Evolutionary conservation across 1,140 invertebrate species (phyloP), one percentile per base, ranked within the genome.

Genomic region (Pteromalus puparum): DNA sequence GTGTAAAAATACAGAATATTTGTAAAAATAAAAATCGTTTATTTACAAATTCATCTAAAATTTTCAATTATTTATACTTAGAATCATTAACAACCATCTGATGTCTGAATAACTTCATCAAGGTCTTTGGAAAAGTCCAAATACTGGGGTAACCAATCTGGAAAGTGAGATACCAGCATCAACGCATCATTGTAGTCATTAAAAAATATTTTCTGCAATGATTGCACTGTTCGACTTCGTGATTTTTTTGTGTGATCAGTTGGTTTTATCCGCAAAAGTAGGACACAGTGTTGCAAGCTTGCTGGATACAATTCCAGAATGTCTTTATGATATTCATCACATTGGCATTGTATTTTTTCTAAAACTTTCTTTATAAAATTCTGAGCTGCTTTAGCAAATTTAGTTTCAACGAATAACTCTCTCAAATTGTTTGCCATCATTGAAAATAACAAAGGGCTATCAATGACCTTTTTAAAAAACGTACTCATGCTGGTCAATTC

Each of bases 241-340:
- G 91, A 89, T 75, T 89, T 88, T 7, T 28, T 3, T 3, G 90
- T 88, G 53, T 91, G 91, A 65, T 90, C 68, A 6, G 30, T 15
- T 21, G 89, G 89, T 7, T 90, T 85, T 65, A 92, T 92, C 82
- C 83, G 88, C 67, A 93, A 84, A 67, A 93, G 85, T 74, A 90
- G 82, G 18, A 92, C 83, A 81, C 87, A 90, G 13, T 86, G 78
- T 70, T 90, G 91, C 18, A 92, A 79, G 48, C 87, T 85, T 7
- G 83, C 75, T 18, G 92, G 91, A 87, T 93, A 93, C 48, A 93
- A 87, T 80, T 91, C 88, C 48, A 92, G 42, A 68, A 90, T 88
- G 76, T 89, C 84, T 72, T 86, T 87, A 12, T 80, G 81, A 5
- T 83, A 68, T 65, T 80, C 82, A 61, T 86, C 13, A 34, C 89